Conservation (phyloP, 2,113 vertebrate genomes). For the Oncorhynchus keta region DNA sequence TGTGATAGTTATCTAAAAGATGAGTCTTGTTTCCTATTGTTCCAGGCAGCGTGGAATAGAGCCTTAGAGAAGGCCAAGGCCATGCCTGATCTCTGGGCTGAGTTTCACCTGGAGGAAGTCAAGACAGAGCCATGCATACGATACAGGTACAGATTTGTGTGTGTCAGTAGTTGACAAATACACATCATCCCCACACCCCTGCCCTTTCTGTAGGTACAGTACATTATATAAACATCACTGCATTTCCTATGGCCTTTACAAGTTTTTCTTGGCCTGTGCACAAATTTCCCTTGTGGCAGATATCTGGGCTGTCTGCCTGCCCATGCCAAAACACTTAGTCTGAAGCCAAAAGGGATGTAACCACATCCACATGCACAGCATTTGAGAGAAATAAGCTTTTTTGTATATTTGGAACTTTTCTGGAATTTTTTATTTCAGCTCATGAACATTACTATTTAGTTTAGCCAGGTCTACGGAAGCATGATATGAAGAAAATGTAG, state of each 20-base stretch:
- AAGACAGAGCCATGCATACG: slow-evolving; percentile 83
- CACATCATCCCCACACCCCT: slow-evolving; percentile 4
- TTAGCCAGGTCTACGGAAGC: no score
- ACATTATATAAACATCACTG: neutral
- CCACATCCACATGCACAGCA: no score
- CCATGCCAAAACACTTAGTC: neutral
- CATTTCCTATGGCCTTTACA: neutral
- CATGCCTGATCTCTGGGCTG: slow-evolving; percentile 97
- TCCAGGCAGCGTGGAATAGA: slow-evolving; percentile 89
- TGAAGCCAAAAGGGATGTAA: no score
- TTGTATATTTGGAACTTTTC: no score
- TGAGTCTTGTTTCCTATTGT: slow-evolving; percentile 12
- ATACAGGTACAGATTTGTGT: slow-evolving; percentile 80
- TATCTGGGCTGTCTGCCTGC: neutral
- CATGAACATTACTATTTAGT: no score
- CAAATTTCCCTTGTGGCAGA: neutral
- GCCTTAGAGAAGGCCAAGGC: slow-evolving; percentile 91
- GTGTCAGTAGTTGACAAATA: slow-evolving; percentile 32
- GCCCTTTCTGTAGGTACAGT: neutral
- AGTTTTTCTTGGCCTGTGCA: neutral
- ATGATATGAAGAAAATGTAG: no score
- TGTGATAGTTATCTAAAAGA: neutral
- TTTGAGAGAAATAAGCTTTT: no score
- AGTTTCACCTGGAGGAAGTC: slow-evolving; percentile 93
- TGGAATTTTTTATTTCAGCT: no score